Percentiles rank a stretch among this genome's conserved stretches.
These are phyloP conservation scores for Drosophila lacteicornis DNA, from an alignment of 1,140 invertebrate genomes.

Conservation along the genomic window DNA sequence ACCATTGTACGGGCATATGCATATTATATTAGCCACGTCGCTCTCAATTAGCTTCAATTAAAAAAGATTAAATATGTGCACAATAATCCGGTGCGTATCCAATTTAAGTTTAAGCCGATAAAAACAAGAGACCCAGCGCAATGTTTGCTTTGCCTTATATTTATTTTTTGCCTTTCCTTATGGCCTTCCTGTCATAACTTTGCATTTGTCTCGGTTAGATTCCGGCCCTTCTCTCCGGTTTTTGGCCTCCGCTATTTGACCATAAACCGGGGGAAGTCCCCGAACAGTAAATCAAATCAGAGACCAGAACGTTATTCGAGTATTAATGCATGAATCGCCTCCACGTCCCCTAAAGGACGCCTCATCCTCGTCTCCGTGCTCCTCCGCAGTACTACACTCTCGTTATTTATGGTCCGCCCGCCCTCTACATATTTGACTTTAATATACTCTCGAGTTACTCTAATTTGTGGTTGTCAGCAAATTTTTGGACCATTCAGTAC, in stretches of 20 bases:
- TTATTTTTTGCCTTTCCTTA: background rate
- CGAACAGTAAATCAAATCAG: slow-evolving; percentile 62
- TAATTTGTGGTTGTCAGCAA: slow-evolving; percentile 70
- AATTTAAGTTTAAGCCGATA: slow-evolving; percentile 40
- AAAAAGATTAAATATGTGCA: slow-evolving; percentile 43
- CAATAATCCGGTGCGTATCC: slow-evolving; percentile 20
- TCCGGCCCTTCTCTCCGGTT: slow-evolving; percentile 1
- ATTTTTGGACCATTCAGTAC: slow-evolving; percentile 32
- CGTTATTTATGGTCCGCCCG: slow-evolving; percentile 32
- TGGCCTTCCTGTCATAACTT: slow-evolving; percentile 32
- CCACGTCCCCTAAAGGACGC: slow-evolving; percentile 8
- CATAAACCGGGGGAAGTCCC: slow-evolving; percentile 23
- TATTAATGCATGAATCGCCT: slow-evolving; percentile 51
- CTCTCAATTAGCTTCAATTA: slow-evolving; percentile 62
- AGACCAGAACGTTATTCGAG: slow-evolving; percentile 48
- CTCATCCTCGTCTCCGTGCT: background rate
- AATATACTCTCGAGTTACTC: slow-evolving; percentile 60
- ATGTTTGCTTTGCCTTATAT: slow-evolving; percentile 1
- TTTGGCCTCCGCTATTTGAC: slow-evolving; percentile 13
- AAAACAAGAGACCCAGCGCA: slow-evolving; percentile 12
- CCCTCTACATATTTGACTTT: slow-evolving; percentile 47
- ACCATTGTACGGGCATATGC: slow-evolving; percentile 33
- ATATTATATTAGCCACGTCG: slow-evolving; percentile 47
- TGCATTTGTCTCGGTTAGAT: slow-evolving; percentile 29
- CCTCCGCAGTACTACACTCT: background rate